Evolutionary conservation across 2,888 invertebrate genomes (phyloP), one percentile per base, ranked within the genome.

Genomic region (Neocrepidodera transversa): DNA sequence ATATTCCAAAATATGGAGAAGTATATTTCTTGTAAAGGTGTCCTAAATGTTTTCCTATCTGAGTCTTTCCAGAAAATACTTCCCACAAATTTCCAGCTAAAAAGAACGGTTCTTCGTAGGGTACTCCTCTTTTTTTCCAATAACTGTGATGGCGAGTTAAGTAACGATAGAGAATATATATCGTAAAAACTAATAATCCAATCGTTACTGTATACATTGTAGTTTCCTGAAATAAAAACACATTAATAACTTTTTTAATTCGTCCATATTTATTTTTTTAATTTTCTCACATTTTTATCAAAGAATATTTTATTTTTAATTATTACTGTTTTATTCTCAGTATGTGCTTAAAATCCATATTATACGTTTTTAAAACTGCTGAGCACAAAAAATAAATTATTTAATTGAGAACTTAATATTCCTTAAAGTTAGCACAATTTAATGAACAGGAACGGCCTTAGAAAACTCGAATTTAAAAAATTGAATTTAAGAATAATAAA

Each of bases 1-100:
- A 82, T 45, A 82, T 79, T 1, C 83, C 83, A 13, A 82, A 74
- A 63, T 75, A 80, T 0, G 73, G 73, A 10, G 68, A 73, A 26
- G 66, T 68, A 54, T 71, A 71, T 63, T 68, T 71, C 57, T 71
- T 69, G 66, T 80, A 79, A 14, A 79, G 68, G 23, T 75, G 57
- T 49, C 76, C 74, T 2, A 79, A 58, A 40, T 74, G 76, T 42
- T 77, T 74, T 0, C 77, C 78, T 11, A 79, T 69, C n/a, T 78
- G 79, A 8, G 63, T 62, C 67, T 69, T 69, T 8, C 74, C 73
- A 11, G 63, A 67, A 45, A 72, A 72, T 6, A 74, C 71, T 8
- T 71, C 68, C 71, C 70, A 71, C 4, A 73, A 61, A 52, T 68
- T 73, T 2, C 74, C 73, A n/a, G 68, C 68, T 32, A 74, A 45